These are phyloP conservation scores for Theristicus caerulescens DNA, from an alignment of 2,113 vertebrate genomes.

Conservation along the genomic window DNA sequence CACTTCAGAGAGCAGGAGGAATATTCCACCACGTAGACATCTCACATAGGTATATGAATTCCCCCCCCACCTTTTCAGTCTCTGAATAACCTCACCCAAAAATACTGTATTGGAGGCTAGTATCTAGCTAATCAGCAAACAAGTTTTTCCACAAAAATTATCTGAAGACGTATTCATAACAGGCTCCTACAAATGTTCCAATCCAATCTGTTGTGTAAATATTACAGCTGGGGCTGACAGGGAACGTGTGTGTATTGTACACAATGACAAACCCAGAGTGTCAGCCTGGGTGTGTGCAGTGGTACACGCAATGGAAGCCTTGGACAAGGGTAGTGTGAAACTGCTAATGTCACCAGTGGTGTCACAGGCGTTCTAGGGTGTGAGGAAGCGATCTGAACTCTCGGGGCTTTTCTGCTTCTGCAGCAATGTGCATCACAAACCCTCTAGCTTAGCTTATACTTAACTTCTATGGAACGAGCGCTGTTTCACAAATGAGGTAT, in stretches of 20 bases:
- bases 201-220: slow-evolving; percentile 58
- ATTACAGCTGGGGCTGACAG: background rate
- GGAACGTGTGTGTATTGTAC: background rate
- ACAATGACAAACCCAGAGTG: rapidly evolving
- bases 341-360: background rate
- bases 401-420: background rate
- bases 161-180: slow-evolving; percentile 21
- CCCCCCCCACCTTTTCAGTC: background rate
- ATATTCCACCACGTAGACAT: background rate
- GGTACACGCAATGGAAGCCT: background rate
- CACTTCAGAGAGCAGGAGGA: background rate
- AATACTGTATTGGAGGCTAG: background rate
- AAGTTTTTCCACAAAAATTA: slow-evolving; percentile 34
- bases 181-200: slow-evolving; percentile 6
- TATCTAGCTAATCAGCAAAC: background rate
- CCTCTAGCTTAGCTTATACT: background rate
- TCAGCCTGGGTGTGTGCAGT: background rate
- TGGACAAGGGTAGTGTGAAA: background rate
- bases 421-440: background rate
- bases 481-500: background rate
- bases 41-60: background rate
- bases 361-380: rapidly evolving
- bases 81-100: background rate
- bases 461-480: background rate
- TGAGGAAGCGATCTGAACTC: background rate